These are phyloP conservation scores for Cryptus armator DNA, from an alignment of 2,888 invertebrate species.

Conservation along the genomic window DNA sequence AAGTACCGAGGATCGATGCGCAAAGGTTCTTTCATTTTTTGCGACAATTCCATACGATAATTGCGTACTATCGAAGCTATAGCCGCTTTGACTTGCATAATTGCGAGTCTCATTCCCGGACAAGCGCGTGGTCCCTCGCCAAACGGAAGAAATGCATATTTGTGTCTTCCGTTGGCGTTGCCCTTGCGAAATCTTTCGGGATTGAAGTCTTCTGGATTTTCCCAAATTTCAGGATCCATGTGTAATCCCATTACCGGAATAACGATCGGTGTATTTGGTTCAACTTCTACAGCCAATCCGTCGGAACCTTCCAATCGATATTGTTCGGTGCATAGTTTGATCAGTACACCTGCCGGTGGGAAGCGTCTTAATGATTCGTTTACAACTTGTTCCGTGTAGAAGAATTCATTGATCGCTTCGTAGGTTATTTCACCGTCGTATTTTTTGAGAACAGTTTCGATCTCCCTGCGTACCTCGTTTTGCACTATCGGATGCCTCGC, in stretches of 20 bases:
- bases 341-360: conserved; percentile 56
- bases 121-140: conserved; percentile 47
- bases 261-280: conserved; percentile 68
- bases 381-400: conserved; percentile 85
- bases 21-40: conserved; percentile 62
- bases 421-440: conserved; percentile 83
- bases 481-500: conserved; percentile 84
- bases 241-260: conserved; percentile 71
- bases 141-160: conserved; percentile 62
- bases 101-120: conserved; percentile 63
- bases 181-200: conserved; percentile 67
- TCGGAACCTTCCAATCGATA: conserved; percentile 71
- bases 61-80: conserved; percentile 61
- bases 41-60: conserved; percentile 61
- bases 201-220: conserved; percentile 63
- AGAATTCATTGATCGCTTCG: conserved; percentile 84
- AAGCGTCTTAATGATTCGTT: conserved; percentile 70
- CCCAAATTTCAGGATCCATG: conserved; percentile 66
- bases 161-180: conserved; percentile 31
- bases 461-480: conserved; percentile 84
- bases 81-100: conserved; percentile 64
- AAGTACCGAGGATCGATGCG: conserved; percentile 60
- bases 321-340: conserved; percentile 69
- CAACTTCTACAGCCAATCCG: conserved; percentile 70
- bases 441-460: conserved; percentile 78